A percentile compares a stretch with the other conserved stretches of the same genome.
These are phyloP conservation scores for Mimachlamys varia DNA, from an alignment of 2,888 invertebrate species.

Conservation along the genomic window DNA sequence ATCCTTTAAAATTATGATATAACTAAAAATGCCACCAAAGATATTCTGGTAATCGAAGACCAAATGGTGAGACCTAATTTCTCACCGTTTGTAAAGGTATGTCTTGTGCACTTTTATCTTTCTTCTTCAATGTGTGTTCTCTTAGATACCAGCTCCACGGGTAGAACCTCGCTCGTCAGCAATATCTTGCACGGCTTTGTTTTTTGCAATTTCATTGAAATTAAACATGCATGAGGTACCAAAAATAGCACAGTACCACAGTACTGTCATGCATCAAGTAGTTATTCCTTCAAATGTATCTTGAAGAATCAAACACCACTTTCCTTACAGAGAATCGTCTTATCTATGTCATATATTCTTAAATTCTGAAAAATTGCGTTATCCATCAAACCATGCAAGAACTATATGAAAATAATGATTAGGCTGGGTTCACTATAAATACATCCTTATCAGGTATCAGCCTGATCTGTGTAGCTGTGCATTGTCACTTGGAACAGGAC, in stretches of 20 bases:
- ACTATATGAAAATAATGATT: no score
- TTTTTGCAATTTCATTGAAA: not conserved
- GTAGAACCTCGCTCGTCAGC: not conserved
- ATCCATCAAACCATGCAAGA: no score
- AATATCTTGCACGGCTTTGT: not conserved
- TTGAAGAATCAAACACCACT: not conserved
- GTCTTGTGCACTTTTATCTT: slow-evolving; percentile 4
- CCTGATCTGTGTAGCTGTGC: no score
- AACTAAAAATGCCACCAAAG: not conserved
- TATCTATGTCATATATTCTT: no score
- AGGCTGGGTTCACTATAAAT: no score
- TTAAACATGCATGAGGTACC: not conserved
- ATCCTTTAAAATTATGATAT: not conserved
- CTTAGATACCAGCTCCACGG: not conserved
- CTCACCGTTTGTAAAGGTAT: not conserved
- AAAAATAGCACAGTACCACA: not conserved
- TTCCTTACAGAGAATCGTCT: not conserved
- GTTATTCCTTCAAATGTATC: not conserved
- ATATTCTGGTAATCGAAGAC: not conserved
- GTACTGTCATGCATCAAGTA: not conserved
- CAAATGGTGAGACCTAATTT: not conserved
- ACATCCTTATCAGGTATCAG: no score
- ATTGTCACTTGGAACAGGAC: no score
- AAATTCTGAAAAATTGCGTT: no score
- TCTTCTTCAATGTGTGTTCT: not conserved